Evolutionary conservation across 2,797 vertebrate genomes (phyloP).

Genomic region (Bucorvus abyssinicus): DNA sequence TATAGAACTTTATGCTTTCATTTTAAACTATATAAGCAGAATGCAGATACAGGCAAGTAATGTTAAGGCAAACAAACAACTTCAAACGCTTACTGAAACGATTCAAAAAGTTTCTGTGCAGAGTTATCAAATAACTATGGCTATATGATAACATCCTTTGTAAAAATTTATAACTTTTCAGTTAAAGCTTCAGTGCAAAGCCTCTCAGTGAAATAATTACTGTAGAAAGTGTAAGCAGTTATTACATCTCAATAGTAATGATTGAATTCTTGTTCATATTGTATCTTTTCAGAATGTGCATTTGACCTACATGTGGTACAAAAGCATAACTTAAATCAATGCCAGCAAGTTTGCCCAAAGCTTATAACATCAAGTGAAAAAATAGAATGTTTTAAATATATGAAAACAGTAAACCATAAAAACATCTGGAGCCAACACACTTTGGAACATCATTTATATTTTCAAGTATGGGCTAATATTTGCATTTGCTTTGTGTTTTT

Average conservation of each 20-base stretch:
- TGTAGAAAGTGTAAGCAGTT: not conserved
- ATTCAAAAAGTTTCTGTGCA: not conserved
- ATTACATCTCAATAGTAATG: not conserved
- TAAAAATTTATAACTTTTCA: not conserved
- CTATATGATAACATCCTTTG: not conserved
- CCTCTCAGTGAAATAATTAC: not conserved
- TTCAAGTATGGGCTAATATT: conserved; percentile 40
- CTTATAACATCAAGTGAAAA: conserved; percentile 56
- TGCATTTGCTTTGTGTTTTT: conserved; percentile 17
- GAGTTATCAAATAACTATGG: not conserved
- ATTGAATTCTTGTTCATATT: not conserved
- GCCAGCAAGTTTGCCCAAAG: conserved; percentile 58
- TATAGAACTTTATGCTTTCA: not conserved
- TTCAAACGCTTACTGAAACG: not conserved
- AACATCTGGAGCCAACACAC: conserved; percentile 42
- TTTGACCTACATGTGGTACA: conserved; percentile 47
- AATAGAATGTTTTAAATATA: conserved; percentile 51
- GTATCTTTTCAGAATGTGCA: conserved; percentile 11
- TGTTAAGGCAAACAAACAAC: not conserved
- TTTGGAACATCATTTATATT: conserved; percentile 49
- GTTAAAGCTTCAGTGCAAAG: not conserved
- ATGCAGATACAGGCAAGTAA: not conserved
- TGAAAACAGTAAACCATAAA: conserved; percentile 54
- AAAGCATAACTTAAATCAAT: conserved; percentile 54
- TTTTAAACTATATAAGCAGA: conserved; percentile 5